Evolutionary conservation across 2,888 invertebrate species (phyloP).

Genomic region (Ochropleura leucogaster): DNA sequence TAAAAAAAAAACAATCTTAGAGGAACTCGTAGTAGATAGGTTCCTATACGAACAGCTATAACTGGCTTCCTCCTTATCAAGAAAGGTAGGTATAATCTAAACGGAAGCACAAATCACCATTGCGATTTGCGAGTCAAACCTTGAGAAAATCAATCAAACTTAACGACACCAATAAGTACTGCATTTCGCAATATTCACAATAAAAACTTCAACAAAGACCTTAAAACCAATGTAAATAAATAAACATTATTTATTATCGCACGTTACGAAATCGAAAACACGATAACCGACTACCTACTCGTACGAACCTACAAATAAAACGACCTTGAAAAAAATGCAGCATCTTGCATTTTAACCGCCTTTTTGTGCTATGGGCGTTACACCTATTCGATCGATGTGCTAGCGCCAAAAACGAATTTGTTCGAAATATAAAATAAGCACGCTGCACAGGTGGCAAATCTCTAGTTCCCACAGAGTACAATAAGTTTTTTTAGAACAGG

Average conservation of each 20-base stretch:
- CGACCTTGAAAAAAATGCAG: constrained; percentile 26
- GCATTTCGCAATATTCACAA: constrained; percentile 10
- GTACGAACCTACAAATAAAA: constrained; percentile 27
- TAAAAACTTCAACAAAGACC: constrained; percentile 12
- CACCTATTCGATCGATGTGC: constrained; percentile 37
- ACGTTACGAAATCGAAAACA: constrained; percentile 26
- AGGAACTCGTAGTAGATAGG: no score
- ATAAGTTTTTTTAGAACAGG: constrained; percentile 73
- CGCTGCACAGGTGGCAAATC: constrained; percentile 78
- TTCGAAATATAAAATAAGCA: constrained; percentile 47
- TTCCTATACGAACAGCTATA: no score
- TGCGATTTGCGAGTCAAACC: background rate
- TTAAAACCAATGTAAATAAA: constrained; percentile 25
- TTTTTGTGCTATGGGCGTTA: constrained; percentile 16
- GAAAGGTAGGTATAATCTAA: background rate
- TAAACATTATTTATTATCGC: constrained; percentile 28
- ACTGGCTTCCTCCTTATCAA: background rate
- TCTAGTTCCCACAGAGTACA: constrained; percentile 81
- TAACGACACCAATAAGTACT: constrained; percentile 5
- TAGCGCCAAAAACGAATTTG: constrained; percentile 39
- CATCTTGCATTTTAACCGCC: constrained; percentile 13
- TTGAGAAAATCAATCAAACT: constrained; percentile 11
- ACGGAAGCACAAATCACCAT: constrained; percentile 6
- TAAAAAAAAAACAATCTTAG: no score
- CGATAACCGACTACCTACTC: background rate